These are phyloP conservation scores for Cephus cinctus DNA, from an alignment of 1,140 invertebrate species.

Conservation along the genomic window DNA sequence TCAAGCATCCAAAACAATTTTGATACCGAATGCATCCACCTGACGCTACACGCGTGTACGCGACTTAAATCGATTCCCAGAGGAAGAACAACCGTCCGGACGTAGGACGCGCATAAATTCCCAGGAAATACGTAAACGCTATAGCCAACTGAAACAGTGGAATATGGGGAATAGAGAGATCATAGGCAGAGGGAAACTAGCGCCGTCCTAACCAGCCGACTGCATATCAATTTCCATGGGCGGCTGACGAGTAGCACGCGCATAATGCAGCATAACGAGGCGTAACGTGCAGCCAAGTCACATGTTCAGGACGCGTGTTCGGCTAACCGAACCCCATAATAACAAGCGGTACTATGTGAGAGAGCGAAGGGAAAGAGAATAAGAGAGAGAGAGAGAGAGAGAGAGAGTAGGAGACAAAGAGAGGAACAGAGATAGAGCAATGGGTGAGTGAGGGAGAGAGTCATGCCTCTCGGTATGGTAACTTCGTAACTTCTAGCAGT, in stretches of 20 bases:
- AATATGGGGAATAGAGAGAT: too few species aligned
- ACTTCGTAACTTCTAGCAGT: not conserved
- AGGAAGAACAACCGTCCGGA: too few species aligned
- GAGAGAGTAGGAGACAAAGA: conserved; percentile 13
- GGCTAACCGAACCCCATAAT: not conserved
- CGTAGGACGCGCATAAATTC: too few species aligned
- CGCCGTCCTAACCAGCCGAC: too few species aligned
- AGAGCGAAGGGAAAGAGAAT: not conserved
- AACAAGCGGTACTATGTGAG: conserved; percentile 1
- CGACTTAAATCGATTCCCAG: too few species aligned
- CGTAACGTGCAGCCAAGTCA: not conserved
- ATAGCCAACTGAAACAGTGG: too few species aligned
- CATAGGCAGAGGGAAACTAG: too few species aligned
- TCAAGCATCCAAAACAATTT: conserved; percentile 10
- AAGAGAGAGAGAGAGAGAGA: conserved; percentile 7
- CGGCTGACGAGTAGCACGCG: not conserved
- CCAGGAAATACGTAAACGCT: too few species aligned
- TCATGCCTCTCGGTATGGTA: not conserved
- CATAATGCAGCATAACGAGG: not conserved
- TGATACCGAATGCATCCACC: too few species aligned
- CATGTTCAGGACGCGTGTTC: conserved; percentile 7
- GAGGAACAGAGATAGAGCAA: too few species aligned
- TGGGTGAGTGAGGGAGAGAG: too few species aligned
- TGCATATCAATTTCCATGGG: not conserved
- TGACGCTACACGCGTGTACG: too few species aligned